A percentile compares a stretch with the other conserved stretches of the same genome.
Evolutionary conservation across 37 sponge, comb jelly and placozoan genomes (phyloP).

Genomic region (Bolinopsis microptera): DNA sequence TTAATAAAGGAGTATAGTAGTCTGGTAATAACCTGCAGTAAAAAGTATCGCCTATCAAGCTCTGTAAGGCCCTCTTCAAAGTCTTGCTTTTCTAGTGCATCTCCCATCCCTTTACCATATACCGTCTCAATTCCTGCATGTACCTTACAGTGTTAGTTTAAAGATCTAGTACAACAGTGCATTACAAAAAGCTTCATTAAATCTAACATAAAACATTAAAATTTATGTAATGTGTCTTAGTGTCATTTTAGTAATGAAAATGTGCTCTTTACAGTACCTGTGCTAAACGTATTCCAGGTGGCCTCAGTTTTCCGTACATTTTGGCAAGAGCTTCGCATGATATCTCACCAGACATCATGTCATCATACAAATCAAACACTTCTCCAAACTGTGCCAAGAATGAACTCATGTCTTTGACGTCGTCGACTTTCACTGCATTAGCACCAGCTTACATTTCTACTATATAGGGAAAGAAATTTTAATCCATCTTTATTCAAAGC

Average conservation of each 20-base stretch:
- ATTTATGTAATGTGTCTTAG: background rate
- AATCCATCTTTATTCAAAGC: too few relatives aligned
- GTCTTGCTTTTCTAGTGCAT: constrained; percentile 8
- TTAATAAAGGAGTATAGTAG: too few relatives aligned
- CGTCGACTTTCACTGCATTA: too few relatives aligned
- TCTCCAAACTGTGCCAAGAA: background rate
- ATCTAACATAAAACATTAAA: background rate
- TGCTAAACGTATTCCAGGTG: constrained; percentile 6
- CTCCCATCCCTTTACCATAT: constrained; percentile 51
- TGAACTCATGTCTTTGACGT: too few relatives aligned
- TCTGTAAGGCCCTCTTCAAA: background rate
- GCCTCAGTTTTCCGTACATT: background rate
- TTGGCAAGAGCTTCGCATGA: background rate
- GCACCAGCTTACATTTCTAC: too few relatives aligned
- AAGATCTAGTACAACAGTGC: background rate
- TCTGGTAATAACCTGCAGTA: constrained; percentile 50
- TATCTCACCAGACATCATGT: constrained; percentile 9
- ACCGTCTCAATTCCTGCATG: constrained; percentile 31
- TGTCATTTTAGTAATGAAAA: too few relatives aligned
- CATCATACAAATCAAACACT: constrained; percentile 53
- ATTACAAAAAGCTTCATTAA: background rate
- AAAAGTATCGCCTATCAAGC: constrained; percentile 38
- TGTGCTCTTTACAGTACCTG: too few relatives aligned
- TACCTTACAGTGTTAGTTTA: background rate
- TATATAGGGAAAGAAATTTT: too few relatives aligned